phyloP scores from a whole-genome alignment of 2,113 vertebrate genomes.

The Thunnus thynnus region DNA sequence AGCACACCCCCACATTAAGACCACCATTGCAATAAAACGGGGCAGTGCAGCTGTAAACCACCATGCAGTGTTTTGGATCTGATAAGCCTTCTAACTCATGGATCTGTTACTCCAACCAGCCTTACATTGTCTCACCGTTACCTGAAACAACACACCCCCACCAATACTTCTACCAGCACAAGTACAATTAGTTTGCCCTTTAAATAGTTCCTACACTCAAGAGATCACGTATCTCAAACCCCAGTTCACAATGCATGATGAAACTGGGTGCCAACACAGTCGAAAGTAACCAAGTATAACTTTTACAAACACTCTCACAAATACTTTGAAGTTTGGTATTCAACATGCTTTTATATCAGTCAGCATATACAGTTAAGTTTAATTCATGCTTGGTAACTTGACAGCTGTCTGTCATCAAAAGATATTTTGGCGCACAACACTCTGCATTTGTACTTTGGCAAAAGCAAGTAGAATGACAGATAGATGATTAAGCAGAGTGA shows the following conservation, averaged over 20 bases:
- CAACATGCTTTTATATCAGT: conserved; percentile 67
- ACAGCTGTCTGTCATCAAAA: conserved; percentile 67
- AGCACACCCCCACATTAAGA: neutral
- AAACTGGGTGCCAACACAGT: conserved; percentile 1
- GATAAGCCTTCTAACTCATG: neutral
- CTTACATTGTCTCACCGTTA: neutral
- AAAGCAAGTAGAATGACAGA: conserved; percentile 57
- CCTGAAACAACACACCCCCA: neutral
- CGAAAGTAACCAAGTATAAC: conserved; percentile 39
- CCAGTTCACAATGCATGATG: conserved; percentile 21
- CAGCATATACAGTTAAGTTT: conserved; percentile 49
- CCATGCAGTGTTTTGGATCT: neutral
- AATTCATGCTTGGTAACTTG: conserved; percentile 47
- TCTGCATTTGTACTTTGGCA: conserved; percentile 63
- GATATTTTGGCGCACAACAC: conserved; percentile 61
- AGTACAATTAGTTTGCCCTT: neutral
- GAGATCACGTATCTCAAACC: neutral
- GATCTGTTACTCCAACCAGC: neutral
- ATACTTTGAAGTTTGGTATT: conserved; percentile 44
- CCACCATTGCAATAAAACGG: neutral
- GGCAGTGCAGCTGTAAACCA: neutral
- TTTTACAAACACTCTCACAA: conserved; percentile 31
- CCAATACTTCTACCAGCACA: neutral
- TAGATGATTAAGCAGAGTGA: conserved; percentile 57
- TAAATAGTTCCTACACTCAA: neutral